Evolutionary conservation across 1,140 invertebrate species (phyloP).

Genomic region (Oryzaephilus surinamensis): DNA sequence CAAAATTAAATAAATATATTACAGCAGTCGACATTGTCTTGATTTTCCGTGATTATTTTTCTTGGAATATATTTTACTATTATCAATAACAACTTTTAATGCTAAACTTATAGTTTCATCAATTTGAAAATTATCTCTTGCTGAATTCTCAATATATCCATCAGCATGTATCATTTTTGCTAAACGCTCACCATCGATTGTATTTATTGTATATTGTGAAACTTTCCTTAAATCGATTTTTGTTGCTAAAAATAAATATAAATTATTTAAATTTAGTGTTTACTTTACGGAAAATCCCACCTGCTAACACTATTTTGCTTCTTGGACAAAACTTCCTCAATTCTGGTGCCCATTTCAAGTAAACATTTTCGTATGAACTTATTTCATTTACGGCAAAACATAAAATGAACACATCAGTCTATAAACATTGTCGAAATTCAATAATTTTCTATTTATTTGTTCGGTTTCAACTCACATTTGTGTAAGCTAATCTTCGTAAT

Average conservation of each 20-base stretch:
- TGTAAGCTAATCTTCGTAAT: slow-evolving; percentile 90
- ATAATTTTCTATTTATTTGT: slow-evolving; percentile 4
- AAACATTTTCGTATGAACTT: slow-evolving; percentile 95
- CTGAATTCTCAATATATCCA: slow-evolving; percentile 25
- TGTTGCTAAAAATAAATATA: slow-evolving; percentile 37
- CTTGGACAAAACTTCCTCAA: slow-evolving; percentile 34
- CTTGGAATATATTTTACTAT: too few relatives aligned
- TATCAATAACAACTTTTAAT: not conserved
- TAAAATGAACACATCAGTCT: slow-evolving; percentile 95
- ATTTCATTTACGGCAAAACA: slow-evolving; percentile 97
- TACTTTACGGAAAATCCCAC: slow-evolving; percentile 12
- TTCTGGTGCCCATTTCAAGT: slow-evolving; percentile 94
- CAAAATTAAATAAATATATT: too few relatives aligned
- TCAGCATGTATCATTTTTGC: slow-evolving; percentile 21
- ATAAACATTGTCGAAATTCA: slow-evolving; percentile 38
- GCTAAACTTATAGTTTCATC: slow-evolving; percentile 28
- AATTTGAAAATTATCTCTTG: slow-evolving; percentile 21
- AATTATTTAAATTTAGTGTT: slow-evolving; percentile 20
- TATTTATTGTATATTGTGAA: slow-evolving; percentile 23
- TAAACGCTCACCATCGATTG: slow-evolving; percentile 19
- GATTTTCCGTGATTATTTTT: too few relatives aligned
- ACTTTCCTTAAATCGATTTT: slow-evolving; percentile 54
- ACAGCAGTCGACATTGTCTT: too few relatives aligned
- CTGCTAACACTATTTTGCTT: slow-evolving; percentile 28
- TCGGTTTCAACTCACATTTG: slow-evolving; percentile 40